Conservation (phyloP, 2,888 invertebrate genomes). For the Drosophila affinis region DNA sequence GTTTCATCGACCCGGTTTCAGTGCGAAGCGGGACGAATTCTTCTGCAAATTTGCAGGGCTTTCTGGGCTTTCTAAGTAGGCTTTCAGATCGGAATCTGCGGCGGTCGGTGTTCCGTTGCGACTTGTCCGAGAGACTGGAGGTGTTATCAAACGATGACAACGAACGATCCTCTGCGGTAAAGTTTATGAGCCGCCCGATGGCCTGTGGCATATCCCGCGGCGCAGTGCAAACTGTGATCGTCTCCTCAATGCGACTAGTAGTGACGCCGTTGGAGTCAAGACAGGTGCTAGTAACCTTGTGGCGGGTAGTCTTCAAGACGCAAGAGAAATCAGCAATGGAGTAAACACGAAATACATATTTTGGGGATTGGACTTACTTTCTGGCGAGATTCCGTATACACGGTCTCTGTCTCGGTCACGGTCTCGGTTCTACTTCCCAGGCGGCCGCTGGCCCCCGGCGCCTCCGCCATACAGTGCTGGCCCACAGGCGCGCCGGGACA, state of each 20-base stretch:
- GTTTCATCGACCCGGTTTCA: not conserved
- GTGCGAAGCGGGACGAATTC: not conserved
- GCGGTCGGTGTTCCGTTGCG: not conserved
- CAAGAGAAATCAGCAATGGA: not conserved
- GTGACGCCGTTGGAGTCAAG: conserved; percentile 52
- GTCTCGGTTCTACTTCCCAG: not conserved
- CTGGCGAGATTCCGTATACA: conserved; percentile 25
- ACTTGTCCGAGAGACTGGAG: not conserved
- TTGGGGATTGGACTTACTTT: not conserved
- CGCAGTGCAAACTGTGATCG: conserved; percentile 23
- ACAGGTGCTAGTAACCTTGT: conserved; percentile 32
- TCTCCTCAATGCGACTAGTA: conserved; percentile 48
- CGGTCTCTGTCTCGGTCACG: conserved; percentile 1
- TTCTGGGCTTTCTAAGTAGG: not conserved
- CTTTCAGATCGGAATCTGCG: not conserved
- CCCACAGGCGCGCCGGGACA: conserved; percentile 25
- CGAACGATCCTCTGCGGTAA: conserved; percentile 12
- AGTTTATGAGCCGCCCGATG: conserved; percentile 35
- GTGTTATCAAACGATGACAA: conserved; percentile 23
- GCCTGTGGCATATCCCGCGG: not conserved
- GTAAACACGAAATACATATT: no score
- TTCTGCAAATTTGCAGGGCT: not conserved
- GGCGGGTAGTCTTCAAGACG: conserved; percentile 24
- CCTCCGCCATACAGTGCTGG: conserved; percentile 25
- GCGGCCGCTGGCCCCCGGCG: not conserved